Percentiles rank a stretch among this genome's conserved stretches.
phyloP scores from a whole-genome alignment of 2,888 invertebrate species.

The Sarcophaga rosellei region DNA sequence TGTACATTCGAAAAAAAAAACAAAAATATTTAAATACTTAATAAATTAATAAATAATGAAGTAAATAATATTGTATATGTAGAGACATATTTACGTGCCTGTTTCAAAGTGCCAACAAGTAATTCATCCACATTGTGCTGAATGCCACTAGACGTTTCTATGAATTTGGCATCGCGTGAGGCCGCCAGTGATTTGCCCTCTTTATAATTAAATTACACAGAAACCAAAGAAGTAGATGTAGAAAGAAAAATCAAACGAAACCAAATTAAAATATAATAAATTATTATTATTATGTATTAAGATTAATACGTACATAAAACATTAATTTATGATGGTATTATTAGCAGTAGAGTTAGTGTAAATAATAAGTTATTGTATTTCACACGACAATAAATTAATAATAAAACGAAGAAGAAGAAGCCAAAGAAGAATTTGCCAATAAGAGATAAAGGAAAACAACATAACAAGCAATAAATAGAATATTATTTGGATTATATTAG shows the following conservation, averaged over 20 bases:
- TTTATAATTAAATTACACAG: conserved; percentile 79
- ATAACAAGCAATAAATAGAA: too few relatives aligned
- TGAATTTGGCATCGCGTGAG: conserved; percentile 94
- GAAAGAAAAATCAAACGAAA: background rate
- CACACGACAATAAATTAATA: too few relatives aligned
- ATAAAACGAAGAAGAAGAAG: too few relatives aligned
- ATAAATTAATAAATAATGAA: background rate
- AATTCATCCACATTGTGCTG: conserved; percentile 98
- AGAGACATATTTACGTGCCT: conserved; percentile 79
- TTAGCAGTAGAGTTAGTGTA: too few relatives aligned
- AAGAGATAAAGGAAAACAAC: too few relatives aligned
- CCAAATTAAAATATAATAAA: background rate
- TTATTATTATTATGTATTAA: background rate
- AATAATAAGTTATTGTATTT: too few relatives aligned
- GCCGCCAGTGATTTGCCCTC: conserved; percentile 96
- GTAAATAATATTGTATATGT: background rate
- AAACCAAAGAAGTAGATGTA: background rate
- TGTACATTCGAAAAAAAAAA: background rate
- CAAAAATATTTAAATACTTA: too few relatives aligned
- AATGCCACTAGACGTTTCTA: conserved; percentile 97
- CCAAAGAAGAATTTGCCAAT: too few relatives aligned
- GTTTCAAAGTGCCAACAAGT: conserved; percentile 95
- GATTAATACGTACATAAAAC: too few relatives aligned
- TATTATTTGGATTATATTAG: background rate
- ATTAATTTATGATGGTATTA: too few relatives aligned